phyloP scores from a whole-genome alignment of 2,888 invertebrate genomes.

The Pseudococcus viburni region DNA sequence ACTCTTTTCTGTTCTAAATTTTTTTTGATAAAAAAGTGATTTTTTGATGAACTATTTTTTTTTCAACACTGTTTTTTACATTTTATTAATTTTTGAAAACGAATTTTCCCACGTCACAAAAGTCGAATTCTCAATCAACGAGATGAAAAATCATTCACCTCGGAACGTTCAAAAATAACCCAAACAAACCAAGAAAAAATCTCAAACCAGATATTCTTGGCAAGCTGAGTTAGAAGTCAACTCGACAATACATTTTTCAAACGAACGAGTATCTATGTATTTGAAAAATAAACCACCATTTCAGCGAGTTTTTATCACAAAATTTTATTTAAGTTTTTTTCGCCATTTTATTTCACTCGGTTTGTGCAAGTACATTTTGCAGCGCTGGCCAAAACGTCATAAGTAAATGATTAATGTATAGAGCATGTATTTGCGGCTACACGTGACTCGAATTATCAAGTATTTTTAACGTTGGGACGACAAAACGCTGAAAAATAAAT shows the following conservation, averaged over 20 bases:
- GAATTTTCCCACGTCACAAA: too few relatives aligned
- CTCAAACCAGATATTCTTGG: neutral
- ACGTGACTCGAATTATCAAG: slow-evolving; percentile 41
- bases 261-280: neutral
- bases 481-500: neutral
- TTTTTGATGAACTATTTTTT: too few relatives aligned
- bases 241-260: neutral
- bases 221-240: neutral
- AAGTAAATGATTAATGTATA: slow-evolving; percentile 31
- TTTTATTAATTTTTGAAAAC: too few relatives aligned
- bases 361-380: neutral
- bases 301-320: neutral
- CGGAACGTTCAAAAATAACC: neutral
- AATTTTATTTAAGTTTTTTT: slow-evolving; percentile 5
- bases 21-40: too few relatives aligned
- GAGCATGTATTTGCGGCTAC: slow-evolving; percentile 2
- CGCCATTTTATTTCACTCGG: neutral
- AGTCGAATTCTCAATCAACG: neutral
- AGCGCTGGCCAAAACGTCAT: slow-evolving; percentile 15
- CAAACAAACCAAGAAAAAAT: neutral
- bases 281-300: slow-evolving; percentile 12
- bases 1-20: too few relatives aligned
- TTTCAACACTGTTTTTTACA: too few relatives aligned
- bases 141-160: neutral
- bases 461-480: neutral